Base-by-base conservation (phyloP, 2,797 vertebrate species). In the Enteromius unitaeniatus region DNA sequence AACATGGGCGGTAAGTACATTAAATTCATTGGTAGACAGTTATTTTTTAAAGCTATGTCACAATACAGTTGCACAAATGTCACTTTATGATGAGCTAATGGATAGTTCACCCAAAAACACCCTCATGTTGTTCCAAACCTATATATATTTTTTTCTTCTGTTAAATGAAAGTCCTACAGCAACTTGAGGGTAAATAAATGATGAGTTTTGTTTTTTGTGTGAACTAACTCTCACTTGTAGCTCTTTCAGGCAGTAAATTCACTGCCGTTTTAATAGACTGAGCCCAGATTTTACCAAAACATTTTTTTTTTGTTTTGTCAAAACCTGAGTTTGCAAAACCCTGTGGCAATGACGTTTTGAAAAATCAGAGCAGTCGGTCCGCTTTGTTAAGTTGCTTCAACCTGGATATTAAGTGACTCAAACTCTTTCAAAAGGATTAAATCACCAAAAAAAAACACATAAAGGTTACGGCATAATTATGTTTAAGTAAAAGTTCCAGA, bases 1-100 rank as follows among this genome's bases (percentile, higher is more conserved):
- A 88, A 91, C 1, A 76, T 77, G 86, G 91, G 90, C 86, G 93
- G 94, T 95, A 49, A 92, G 93, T 89, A 10, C 53, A 19, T 58
- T 23, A 10, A 19, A 49, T 58, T 26, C 1, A 42, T 2, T 37
- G 3, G 19, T 21, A 13, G 40, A 8, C 0, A 23, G 7, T 58
- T 37, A 37, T 37, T 77, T 45, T 45, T 60, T 26, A 19, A 62
- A 23, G 31, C 21, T 75, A 6, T 14, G 21, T 75, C 51, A 75
- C 49, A 75, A 23, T 34, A 75, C 11, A 34, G 26, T 65, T 65
- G 15, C 1, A 65, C 28, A 65, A 65, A 75, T 37, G 73, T 9
- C 28, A 34, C 73, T 37, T 58, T 23, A 76, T 42, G 34, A 26
- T 14, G 37, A 58, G 53, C 51, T 53, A 76, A 34, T 7, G 53